These are phyloP conservation scores for Ips typographus DNA, from an alignment of 1,140 invertebrate genomes.

Conservation along the genomic window DNA sequence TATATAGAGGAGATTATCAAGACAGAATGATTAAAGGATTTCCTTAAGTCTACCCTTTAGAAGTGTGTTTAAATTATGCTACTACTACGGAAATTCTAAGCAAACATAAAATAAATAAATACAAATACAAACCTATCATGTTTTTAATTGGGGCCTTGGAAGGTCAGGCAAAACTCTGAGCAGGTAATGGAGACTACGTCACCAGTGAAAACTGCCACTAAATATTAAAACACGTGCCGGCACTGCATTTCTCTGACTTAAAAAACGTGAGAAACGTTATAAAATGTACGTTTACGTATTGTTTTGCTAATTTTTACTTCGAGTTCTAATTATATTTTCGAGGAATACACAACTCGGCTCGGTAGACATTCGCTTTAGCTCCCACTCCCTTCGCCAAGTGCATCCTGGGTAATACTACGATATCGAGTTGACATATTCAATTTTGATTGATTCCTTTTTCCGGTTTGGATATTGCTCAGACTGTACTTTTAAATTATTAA, in stretches of 20 bases:
- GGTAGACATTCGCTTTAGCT: conserved; percentile 34
- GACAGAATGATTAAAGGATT: no score
- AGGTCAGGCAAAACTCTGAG: conserved; percentile 34
- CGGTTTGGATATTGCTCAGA: no score
- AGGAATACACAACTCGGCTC: conserved; percentile 22
- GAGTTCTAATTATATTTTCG: conserved; percentile 12
- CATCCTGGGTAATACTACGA: conserved; percentile 42
- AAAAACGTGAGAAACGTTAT: conserved; percentile 19
- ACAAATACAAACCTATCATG: conserved; percentile 34
- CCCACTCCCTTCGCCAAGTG: conserved; percentile 40
- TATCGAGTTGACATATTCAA: conserved; percentile 23
- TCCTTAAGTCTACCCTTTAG: no score
- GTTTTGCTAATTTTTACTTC: conserved; percentile 7
- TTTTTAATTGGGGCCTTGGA: conserved; percentile 39
- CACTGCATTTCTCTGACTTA: conserved; percentile 27
- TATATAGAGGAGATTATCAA: not conserved
- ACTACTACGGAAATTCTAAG: no score
- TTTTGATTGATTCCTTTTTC: not conserved
- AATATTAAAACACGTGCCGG: conserved; percentile 9
- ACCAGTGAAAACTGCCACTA: conserved; percentile 35
- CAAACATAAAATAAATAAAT: not conserved
- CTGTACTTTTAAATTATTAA: no score
- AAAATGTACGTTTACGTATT: not conserved
- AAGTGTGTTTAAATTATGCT: no score
- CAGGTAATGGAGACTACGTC: conserved; percentile 42